Base-by-base conservation (phyloP, 2,797 vertebrate species). In the Ctenochaetus hawaiiensis region DNA sequence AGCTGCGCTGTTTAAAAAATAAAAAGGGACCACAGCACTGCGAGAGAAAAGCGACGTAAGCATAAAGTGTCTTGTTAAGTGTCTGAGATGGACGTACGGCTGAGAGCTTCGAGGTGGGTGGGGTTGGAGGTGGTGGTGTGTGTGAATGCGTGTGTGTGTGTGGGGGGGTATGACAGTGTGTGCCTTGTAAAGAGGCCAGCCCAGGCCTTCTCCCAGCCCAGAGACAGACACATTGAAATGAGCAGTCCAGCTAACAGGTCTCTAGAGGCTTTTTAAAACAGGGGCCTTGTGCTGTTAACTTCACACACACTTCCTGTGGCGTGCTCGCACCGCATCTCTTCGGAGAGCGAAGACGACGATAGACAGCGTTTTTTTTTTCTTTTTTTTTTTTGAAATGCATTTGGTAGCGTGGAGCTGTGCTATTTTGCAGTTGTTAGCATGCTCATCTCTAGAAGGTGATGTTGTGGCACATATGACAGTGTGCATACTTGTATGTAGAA, bases 221-320 rank as follows among this genome's bases (percentile, higher is more conserved):
- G 78, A 96, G 93, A 94, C 92, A 96, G 94, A 93, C 91, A 94
- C 94, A 94, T 93, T 95, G 94, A 96, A 97, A 96, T 95, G 92
- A 93, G 95, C 89, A 91, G 94, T 93, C 90, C 92, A 87, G 92
- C 94, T 96, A 96, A 95, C 94, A 96, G 95, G 94, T 92, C 94
- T 96, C 95, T 86, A 81, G 94, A 96, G 96, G 90, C 92, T 89
- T 96, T 96, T 96, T 96, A 94, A 95, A 92, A 90, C 82, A 90
- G 91, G 91, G 93, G 87, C 91, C 94, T 92, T 94, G 90, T 82
- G 90, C 93, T 92, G 85, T 92, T 96, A 95, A 95, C 94, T 96
- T 95, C 91, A 94, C 92, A 91, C 90, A 87, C 94, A 93, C 93
- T 95, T 92, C 91, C 92, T 95, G 92, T 91, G 68, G 86, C n/a